Evolutionary conservation across 2,113 vertebrate genomes (phyloP).

Genomic region (Cyprinus carpio): DNA sequence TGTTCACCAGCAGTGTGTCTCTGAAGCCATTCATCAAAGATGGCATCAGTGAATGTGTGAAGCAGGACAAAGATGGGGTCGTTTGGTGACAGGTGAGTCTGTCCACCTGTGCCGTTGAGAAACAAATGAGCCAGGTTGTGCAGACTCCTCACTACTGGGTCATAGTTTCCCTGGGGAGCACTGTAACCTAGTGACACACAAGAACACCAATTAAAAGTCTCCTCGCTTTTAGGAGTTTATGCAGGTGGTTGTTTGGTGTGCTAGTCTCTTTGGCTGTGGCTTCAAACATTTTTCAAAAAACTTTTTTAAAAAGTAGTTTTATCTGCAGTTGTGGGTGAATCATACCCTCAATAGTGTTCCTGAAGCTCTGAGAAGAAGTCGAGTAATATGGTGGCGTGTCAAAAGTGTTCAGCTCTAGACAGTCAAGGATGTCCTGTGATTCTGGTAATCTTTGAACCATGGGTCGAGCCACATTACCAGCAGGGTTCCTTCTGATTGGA

Average conservation of each 20-base stretch:
- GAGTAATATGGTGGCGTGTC: slow-evolving; percentile 87
- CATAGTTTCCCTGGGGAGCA: slow-evolving; percentile 87
- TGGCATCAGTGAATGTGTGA: slow-evolving; percentile 93
- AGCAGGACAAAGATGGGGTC: slow-evolving; percentile 94
- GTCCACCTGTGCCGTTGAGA: slow-evolving; percentile 92
- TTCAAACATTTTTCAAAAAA: background rate
- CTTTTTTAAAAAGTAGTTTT: background rate
- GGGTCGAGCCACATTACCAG: slow-evolving; percentile 87
- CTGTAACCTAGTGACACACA: slow-evolving; percentile 82
- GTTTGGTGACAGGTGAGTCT: slow-evolving; percentile 93
- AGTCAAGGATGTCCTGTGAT: slow-evolving; percentile 86
- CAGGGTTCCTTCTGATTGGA: slow-evolving; percentile 90
- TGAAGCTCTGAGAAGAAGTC: slow-evolving; percentile 83
- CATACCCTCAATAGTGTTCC: slow-evolving; percentile 83
- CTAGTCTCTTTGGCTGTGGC: slow-evolving; percentile 38
- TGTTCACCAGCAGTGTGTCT: slow-evolving; percentile 82
- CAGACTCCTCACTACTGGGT: slow-evolving; percentile 88
- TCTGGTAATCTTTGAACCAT: slow-evolving; percentile 90
- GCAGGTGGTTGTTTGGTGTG: slow-evolving; percentile 47
- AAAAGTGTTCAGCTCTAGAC: slow-evolving; percentile 85
- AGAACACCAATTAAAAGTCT: background rate
- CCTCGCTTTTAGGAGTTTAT: background rate
- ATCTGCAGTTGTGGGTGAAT: background rate
- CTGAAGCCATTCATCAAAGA: slow-evolving; percentile 95
- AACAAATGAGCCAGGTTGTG: slow-evolving; percentile 97